phyloP scores from a whole-genome alignment of 2,113 vertebrate genomes.

The Fregata magnificens region DNA sequence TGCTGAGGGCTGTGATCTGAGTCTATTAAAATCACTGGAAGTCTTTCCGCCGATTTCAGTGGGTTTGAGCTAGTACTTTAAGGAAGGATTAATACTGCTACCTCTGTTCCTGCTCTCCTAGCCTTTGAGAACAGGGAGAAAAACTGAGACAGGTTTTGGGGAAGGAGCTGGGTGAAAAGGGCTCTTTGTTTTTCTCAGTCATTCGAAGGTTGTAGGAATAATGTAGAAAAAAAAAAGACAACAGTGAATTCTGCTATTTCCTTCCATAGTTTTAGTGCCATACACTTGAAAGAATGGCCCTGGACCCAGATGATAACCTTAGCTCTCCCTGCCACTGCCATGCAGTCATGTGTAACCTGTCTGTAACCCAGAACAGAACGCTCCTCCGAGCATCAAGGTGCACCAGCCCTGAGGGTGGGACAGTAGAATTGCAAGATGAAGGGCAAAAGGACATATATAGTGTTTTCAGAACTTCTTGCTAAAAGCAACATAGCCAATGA shows the following conservation, averaged over 20 bases:
- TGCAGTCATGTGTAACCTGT: not conserved
- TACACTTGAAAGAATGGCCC: not conserved
- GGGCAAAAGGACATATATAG: not conserved
- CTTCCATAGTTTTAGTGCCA: not conserved
- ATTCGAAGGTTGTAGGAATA: not conserved
- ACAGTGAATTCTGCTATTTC: not conserved
- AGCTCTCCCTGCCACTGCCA: rapidly evolving
- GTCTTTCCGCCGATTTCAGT: not conserved
- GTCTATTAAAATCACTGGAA: not conserved
- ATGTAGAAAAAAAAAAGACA: not conserved
- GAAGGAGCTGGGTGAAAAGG: not conserved
- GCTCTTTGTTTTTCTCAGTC: not conserved
- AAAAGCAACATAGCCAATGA: not conserved
- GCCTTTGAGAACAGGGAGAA: not conserved
- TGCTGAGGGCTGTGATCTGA: not conserved
- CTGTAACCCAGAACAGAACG: not conserved
- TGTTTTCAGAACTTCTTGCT: not conserved
- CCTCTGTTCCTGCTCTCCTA: not conserved
- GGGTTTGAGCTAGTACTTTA: not conserved
- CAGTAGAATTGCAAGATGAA: not conserved
- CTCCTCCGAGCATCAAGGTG: not conserved
- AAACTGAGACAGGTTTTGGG: not conserved
- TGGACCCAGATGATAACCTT: not conserved
- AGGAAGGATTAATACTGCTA: not conserved
- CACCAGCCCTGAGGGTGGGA: not conserved